phyloP scores from a whole-genome alignment of 2,888 invertebrate genomes.

The Ecliptopera silaceata region DNA sequence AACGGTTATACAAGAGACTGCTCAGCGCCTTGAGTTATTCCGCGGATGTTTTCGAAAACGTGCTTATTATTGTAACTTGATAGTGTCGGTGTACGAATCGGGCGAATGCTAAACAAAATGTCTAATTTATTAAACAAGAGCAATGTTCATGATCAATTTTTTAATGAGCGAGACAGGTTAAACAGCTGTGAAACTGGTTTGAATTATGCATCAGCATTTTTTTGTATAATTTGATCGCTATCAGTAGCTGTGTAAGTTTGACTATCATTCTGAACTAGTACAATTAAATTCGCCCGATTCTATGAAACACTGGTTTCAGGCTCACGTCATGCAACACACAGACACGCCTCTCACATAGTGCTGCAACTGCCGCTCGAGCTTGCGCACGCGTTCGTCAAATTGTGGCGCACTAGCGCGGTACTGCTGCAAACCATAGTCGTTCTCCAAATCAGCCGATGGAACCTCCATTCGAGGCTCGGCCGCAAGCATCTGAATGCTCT shows the following conservation, averaged over 20 bases:
- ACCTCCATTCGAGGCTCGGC: constrained; percentile 86
- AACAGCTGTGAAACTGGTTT: background rate
- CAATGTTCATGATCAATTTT: background rate
- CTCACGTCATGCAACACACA: constrained; percentile 64
- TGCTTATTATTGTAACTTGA: constrained; percentile 42
- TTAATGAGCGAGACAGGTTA: background rate
- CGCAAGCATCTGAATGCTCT: constrained; percentile 93
- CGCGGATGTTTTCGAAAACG: constrained; percentile 39
- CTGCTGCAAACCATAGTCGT: constrained; percentile 90
- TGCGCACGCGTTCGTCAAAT: constrained; percentile 92
- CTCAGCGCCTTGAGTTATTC: constrained; percentile 19
- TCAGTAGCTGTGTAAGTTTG: background rate
- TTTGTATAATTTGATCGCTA: background rate
- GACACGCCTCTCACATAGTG: constrained; percentile 71
- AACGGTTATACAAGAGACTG: constrained; percentile 12
- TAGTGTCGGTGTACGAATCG: constrained; percentile 27
- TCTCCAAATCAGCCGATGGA: constrained; percentile 88
- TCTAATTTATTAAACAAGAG: constrained; percentile 2
- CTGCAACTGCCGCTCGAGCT: constrained; percentile 83
- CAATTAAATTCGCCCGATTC: constrained; percentile 20
- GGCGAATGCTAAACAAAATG: constrained; percentile 25
- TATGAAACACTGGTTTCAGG: constrained; percentile 15
- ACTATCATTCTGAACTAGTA: background rate
- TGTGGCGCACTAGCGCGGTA: constrained; percentile 93
- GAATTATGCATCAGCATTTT: background rate